These are phyloP conservation scores for Acleris emargana DNA, from an alignment of 2,888 invertebrate genomes.

Conservation along the genomic window DNA sequence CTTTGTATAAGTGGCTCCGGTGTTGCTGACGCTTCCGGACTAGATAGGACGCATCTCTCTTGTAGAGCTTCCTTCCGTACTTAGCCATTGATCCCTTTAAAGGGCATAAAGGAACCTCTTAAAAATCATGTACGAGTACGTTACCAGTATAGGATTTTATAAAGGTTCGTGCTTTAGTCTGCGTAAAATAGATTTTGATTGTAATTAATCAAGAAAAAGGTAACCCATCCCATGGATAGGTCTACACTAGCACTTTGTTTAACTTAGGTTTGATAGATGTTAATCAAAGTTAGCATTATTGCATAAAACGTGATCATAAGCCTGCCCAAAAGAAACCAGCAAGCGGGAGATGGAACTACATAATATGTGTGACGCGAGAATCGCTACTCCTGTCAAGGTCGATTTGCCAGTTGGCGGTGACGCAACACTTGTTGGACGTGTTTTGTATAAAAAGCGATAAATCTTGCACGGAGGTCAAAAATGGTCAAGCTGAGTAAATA, in stretches of 20 bases:
- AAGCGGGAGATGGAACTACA: slow-evolving; percentile 24
- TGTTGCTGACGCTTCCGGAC: slow-evolving; percentile 69
- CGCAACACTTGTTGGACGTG: slow-evolving; percentile 69
- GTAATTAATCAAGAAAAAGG: no score
- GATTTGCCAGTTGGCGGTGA: slow-evolving; percentile 59
- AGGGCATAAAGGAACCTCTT: slow-evolving; percentile 66
- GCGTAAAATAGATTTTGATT: no score
- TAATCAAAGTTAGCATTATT: no score
- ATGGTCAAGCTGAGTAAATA: slow-evolving; percentile 41
- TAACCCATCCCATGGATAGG: no score
- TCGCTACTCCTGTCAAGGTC: slow-evolving; percentile 69
- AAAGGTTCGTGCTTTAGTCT: no score
- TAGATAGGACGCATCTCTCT: slow-evolving; percentile 68
- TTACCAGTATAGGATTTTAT: no score
- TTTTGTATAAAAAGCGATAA: slow-evolving; percentile 70
- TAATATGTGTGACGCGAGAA: slow-evolving; percentile 40
- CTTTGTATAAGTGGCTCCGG: slow-evolving; percentile 61
- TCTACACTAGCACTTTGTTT: no score
- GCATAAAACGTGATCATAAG: neutral
- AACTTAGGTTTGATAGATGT: no score
- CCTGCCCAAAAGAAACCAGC: slow-evolving; percentile 9
- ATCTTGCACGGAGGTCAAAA: slow-evolving; percentile 51
- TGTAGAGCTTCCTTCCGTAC: slow-evolving; percentile 78
- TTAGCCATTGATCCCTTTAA: slow-evolving; percentile 51
- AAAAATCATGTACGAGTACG: slow-evolving; percentile 43